Evolutionary conservation across 1,140 invertebrate genomes (phyloP).

Genomic region (Drosophila paulistorum): DNA sequence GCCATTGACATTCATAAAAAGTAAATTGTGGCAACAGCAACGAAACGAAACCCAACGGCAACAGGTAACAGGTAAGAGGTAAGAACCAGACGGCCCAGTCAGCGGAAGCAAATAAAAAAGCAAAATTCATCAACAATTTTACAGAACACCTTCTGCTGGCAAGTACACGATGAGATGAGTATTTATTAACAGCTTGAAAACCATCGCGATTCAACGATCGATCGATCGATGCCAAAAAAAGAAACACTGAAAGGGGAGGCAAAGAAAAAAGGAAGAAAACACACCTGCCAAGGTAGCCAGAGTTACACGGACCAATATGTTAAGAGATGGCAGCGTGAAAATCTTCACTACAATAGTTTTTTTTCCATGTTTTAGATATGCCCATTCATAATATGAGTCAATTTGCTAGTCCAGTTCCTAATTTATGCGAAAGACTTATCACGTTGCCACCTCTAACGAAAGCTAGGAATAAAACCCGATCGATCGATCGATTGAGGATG

Average conservation of each 20-base stretch:
- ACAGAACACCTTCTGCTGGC: slow-evolving; percentile 57
- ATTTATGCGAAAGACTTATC: not conserved
- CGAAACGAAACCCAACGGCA: not conserved
- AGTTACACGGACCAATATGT: not conserved
- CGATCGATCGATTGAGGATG: slow-evolving; percentile 29
- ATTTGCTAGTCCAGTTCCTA: not conserved
- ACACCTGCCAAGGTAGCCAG: slow-evolving; percentile 59
- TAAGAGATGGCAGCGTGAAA: slow-evolving; percentile 27
- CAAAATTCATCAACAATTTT: slow-evolving; percentile 75
- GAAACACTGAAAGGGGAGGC: not conserved
- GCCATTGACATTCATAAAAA: slow-evolving; percentile 80
- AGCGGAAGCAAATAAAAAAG: slow-evolving; percentile 63
- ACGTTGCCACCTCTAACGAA: slow-evolving; percentile 23
- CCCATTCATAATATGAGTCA: not conserved
- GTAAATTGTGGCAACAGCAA: slow-evolving; percentile 77
- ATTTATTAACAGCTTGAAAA: slow-evolving; percentile 76
- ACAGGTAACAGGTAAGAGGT: not conserved
- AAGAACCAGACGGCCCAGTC: not conserved
- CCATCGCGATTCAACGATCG: slow-evolving; percentile 24
- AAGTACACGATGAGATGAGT: slow-evolving; percentile 41
- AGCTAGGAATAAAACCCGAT: slow-evolving; percentile 13
- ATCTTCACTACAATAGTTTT: not conserved
- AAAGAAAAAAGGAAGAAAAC: slow-evolving; percentile 34
- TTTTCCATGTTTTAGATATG: too few species aligned
- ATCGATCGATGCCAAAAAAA: slow-evolving; percentile 51